Percentiles rank a stretch among this genome's conserved stretches.
Evolutionary conservation across 1,140 invertebrate genomes (phyloP).

Genomic region (Apis dorsata): DNA sequence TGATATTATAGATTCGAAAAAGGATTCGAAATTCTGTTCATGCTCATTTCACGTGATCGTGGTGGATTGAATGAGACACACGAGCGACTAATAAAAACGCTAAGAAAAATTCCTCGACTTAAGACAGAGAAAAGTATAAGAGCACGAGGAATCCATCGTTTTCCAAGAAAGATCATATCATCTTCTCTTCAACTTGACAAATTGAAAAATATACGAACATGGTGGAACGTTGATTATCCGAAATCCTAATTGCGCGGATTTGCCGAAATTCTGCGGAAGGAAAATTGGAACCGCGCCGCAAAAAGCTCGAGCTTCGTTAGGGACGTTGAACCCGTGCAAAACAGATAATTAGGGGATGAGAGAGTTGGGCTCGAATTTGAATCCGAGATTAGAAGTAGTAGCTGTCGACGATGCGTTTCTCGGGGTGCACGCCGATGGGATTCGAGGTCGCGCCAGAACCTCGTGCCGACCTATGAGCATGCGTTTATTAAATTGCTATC

Average conservation of each 20-base stretch:
- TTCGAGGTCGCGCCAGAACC: constrained; percentile 50
- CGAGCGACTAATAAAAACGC: too few species aligned
- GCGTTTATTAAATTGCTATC: constrained; percentile 73
- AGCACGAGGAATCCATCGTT: too few species aligned
- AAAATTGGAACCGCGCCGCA: constrained; percentile 10
- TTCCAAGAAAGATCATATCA: too few species aligned
- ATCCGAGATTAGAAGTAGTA: constrained; percentile 51
- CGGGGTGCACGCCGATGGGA: constrained; percentile 18
- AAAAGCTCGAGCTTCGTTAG: constrained; percentile 38
- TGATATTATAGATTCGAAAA: too few species aligned
- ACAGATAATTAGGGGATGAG: constrained; percentile 27
- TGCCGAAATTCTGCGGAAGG: background rate
- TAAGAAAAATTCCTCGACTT: too few species aligned
- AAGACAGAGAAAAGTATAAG: too few species aligned
- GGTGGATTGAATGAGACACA: too few species aligned
- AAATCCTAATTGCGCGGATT: constrained; percentile 30
- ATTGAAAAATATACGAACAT: too few species aligned
- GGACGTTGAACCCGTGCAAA: constrained; percentile 2
- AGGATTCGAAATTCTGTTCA: too few species aligned
- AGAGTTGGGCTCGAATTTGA: constrained; percentile 32
- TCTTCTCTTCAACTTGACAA: too few species aligned
- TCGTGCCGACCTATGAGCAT: constrained; percentile 54
- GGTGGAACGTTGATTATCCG: constrained; percentile 18
- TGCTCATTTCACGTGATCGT: too few species aligned
- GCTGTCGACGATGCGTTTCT: constrained; percentile 17